Base-by-base conservation (phyloP, 2,888 invertebrate genomes). In the Lasioglossum oenotherae region DNA sequence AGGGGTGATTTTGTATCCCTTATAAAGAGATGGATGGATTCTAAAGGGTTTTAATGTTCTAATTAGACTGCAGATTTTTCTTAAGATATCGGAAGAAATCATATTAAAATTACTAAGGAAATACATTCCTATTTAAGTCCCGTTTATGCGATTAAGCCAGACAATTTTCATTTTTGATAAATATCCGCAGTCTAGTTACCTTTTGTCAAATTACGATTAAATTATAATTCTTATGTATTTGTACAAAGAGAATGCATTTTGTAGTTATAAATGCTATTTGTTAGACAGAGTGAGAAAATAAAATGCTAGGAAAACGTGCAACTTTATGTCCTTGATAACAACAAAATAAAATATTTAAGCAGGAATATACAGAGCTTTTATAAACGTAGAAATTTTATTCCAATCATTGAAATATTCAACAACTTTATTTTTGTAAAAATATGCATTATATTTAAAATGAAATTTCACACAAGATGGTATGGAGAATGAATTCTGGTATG, bases 1-100 rank as follows among this genome's bases (percentile, higher is more conserved):
- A 97, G 97, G 93, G 98, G 98, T 10, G 98, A 98, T 94, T 96
- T 96, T 94, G 97, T 97, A 0, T 96, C 96, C 91, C 95, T 96
- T 83, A 94, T 98, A 49, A 96, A 96, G 88, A 96, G 97, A 83
- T 98, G 97, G 96, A 96, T 98, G 72, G 92, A 96, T 74, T 95
- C 96, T 38, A 97, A 97, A 95, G 98, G 98, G 80, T 98, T 98
- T 95, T 99, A 96, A 80, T 23, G n/a, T 5, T 38, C 46, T 14
- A 46, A 46, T 44, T 73, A 71, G 57, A 57, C 57, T 57, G 57
- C 12, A 57, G 57, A 57, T 57, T n/a, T 14, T 57, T 57, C n/a
- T n/a, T 57, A n/a, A 12, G 0, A 4, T 4, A 12, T 4, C n/a
- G 12, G 57, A 57, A n/a, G 12, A 57, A n/a, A 12, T n/a, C 3